Percentiles rank a stretch among this genome's conserved stretches.
Conservation (phyloP, 2,113 vertebrate genomes). For the Notarius quadriscutis region DNA sequence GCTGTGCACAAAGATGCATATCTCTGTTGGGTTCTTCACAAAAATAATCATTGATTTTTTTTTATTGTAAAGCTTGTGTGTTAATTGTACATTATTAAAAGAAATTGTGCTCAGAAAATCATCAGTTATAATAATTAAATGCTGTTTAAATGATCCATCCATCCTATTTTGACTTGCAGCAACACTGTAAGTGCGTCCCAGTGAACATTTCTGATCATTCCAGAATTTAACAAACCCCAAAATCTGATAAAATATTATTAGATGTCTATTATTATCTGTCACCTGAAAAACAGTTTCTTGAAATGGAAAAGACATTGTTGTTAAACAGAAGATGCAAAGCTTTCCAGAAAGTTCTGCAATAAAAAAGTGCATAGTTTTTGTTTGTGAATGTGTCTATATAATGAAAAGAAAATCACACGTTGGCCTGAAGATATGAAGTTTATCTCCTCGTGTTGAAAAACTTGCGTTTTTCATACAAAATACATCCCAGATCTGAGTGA, state of each 20-base stretch:
- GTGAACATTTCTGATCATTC: background rate
- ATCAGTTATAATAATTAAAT: background rate
- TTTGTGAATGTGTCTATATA: too few relatives aligned
- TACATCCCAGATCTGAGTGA: too few relatives aligned
- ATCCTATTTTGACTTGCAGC: background rate
- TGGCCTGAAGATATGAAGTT: too few relatives aligned
- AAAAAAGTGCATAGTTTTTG: too few relatives aligned
- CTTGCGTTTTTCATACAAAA: too few relatives aligned
- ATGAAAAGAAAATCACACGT: too few relatives aligned
- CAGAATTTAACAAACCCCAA: background rate
- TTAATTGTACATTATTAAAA: background rate
- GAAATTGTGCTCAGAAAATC: background rate
- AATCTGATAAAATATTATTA: background rate
- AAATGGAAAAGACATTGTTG: background rate
- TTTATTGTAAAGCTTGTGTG: background rate
- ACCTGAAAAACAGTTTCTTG: background rate
- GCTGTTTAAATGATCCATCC: background rate
- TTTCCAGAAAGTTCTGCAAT: background rate
- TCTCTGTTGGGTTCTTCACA: background rate
- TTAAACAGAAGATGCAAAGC: background rate
- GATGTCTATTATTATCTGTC: background rate
- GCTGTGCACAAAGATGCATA: background rate
- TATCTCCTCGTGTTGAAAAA: too few relatives aligned
- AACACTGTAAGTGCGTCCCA: background rate
- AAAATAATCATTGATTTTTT: background rate